Conservation (phyloP, 2,797 vertebrate species). For the Danio kyathit region DNA sequence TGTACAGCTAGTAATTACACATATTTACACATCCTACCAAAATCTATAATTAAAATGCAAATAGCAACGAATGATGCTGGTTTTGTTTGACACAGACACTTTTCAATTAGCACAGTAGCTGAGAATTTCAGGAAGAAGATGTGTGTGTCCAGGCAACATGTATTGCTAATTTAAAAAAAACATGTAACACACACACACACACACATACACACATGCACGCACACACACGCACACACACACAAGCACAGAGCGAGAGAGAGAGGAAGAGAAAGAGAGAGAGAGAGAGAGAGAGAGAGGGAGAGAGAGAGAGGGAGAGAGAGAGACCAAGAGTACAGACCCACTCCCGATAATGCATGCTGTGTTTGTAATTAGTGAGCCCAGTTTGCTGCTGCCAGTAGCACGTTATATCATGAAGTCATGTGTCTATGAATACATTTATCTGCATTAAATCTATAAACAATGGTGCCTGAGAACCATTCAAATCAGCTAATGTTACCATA, state of each 20-base stretch:
- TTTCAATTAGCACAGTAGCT: conserved; percentile 45
- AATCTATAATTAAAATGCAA: conserved; percentile 45
- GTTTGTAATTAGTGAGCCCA: conserved; percentile 42
- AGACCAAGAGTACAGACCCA: not conserved
- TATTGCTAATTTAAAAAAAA: conserved; percentile 20
- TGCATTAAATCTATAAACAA: conserved; percentile 7
- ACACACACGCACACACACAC: not conserved
- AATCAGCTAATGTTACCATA: conserved; percentile 17
- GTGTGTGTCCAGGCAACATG: not conserved
- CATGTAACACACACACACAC: not conserved
- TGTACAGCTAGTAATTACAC: not conserved
- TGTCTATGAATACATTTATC: conserved; percentile 37
- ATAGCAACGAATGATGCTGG: conserved; percentile 28
- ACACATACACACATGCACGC: not conserved
- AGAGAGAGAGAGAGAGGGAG: no score
- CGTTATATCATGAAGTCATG: not conserved
- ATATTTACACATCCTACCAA: not conserved
- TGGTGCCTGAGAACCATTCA: not conserved
- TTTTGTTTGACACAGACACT: conserved; percentile 27
- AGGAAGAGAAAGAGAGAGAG: no score
- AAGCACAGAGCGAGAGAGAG: no score
- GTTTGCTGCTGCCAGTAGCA: conserved; percentile 25
- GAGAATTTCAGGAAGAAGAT: conserved; percentile 14
- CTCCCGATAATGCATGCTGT: conserved; percentile 24
- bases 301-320: not conserved